Conservation (phyloP, 2,797 vertebrate genomes). For the Crypturellus tataupa region DNA sequence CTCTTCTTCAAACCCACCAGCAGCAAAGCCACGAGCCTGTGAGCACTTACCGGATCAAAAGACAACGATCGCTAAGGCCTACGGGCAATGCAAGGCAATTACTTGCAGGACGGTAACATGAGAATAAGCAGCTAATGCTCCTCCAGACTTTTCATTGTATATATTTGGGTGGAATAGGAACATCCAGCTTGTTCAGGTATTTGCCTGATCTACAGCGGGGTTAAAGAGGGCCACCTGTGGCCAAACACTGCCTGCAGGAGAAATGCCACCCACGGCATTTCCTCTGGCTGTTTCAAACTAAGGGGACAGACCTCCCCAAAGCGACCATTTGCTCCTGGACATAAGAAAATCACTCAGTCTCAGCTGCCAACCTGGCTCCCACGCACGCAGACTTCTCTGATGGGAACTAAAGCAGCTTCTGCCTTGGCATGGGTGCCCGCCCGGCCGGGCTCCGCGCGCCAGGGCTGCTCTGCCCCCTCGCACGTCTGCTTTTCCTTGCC, state of each 20-base stretch:
- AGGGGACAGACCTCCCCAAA: background rate
- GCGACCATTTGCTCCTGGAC: background rate
- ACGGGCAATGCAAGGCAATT: background rate
- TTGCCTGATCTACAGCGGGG: background rate
- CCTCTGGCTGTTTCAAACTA: background rate
- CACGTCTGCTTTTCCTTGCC: accelerated
- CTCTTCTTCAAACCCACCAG: background rate
- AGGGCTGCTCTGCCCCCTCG: background rate
- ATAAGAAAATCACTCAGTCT: background rate
- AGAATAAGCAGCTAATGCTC: background rate
- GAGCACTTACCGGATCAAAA: background rate
- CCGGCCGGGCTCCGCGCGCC: background rate
- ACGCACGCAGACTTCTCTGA: background rate
- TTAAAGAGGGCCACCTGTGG: background rate
- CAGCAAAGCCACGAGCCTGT: background rate
- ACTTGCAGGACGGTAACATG: background rate
- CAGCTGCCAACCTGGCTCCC: background rate
- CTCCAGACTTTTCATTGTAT: background rate
- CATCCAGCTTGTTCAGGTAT: background rate
- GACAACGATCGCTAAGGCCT: background rate
- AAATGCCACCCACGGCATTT: accelerated
- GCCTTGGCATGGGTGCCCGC: accelerated
- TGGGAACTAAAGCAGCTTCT: accelerated
- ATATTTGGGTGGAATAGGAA: background rate
- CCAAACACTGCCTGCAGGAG: background rate